phyloP scores from a whole-genome alignment of 2,888 invertebrate genomes.

The Acleris laterana region DNA sequence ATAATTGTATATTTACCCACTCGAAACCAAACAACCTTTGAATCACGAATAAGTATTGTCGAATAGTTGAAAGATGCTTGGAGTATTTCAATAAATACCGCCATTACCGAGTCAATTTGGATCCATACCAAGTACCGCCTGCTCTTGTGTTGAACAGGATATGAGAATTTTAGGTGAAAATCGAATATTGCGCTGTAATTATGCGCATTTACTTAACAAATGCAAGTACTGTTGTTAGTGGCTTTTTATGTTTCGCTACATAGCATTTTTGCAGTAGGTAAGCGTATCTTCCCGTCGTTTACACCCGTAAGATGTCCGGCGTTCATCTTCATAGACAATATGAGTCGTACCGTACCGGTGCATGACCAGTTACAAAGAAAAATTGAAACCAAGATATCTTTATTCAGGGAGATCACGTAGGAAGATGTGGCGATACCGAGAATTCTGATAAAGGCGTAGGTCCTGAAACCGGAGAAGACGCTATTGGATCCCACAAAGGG shows the following conservation, averaged over 20 bases:
- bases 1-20: slow-evolving; percentile 60
- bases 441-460: slow-evolving; percentile 19
- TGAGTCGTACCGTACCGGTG: too few relatives aligned
- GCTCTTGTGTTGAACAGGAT: slow-evolving; percentile 10
- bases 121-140: slow-evolving; percentile 4
- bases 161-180: not conserved
- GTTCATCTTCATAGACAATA: too few relatives aligned
- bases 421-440: slow-evolving; percentile 20
- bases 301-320: too few relatives aligned
- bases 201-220: not conserved
- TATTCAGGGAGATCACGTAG: slow-evolving; percentile 1
- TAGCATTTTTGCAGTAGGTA: too few relatives aligned
- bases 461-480: slow-evolving; percentile 40
- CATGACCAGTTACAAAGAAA: too few relatives aligned
- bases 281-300: too few relatives aligned
- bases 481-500: slow-evolving; percentile 61
- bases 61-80: slow-evolving; percentile 18
- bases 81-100: slow-evolving; percentile 10
- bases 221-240: not conserved
- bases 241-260: too few relatives aligned
- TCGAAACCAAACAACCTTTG: slow-evolving; percentile 45
- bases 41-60: slow-evolving; percentile 14
- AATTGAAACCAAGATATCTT: too few relatives aligned
- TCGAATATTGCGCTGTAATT: not conserved
- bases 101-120: slow-evolving; percentile 2